Base-by-base conservation (phyloP, 2,888 invertebrate species). In the Lasioglossum calceatum region DNA sequence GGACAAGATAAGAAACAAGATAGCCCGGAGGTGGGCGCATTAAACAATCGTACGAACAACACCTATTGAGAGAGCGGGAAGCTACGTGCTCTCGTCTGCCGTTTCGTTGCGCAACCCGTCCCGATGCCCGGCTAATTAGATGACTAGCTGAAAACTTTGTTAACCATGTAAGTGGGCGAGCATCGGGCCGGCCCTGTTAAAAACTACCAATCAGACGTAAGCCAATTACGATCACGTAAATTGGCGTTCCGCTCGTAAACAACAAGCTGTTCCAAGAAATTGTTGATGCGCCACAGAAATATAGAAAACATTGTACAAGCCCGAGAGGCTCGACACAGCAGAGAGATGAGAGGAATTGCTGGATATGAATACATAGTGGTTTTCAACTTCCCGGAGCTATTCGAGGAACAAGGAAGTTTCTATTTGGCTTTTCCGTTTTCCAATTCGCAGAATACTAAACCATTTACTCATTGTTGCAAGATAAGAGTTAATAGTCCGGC, bases 71-170 rank as follows among this genome's bases (percentile, higher is more conserved):
- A 64, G 64, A 64, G 32, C 32, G 8, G 64, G 16, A 32, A 32
- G 5, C 32, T 64, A 19, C 64, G 32, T 8, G 64, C 32, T 19
- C 64, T 32, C 32, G 1, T 64, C 32, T 19, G 8, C 64, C 5
- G 32, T 64, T 64, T 64, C 0, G 84, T 32, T 78, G 64, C 70
- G 47, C 36, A 81, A 83, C 83, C 84, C 73, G 71, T 79, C 61
- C 83, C 70, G 87, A 86, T 84, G 77, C 85, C 61, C 75, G n/a
- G 81, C 79, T 92, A 90, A 92, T 91, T 92, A 89, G 88, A 88
- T 86, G 87, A 89, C 85, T 86, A 82, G 74, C 85, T 89, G 71
- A 89, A 91, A 91, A 87, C 74, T 81, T 75, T 81, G 87, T 90
- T 88, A 89, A 89, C 87, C 78, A 23, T 23, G 42, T 54, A 79